These are phyloP conservation scores for Opisthocomus hoazin DNA, from an alignment of 2,113 vertebrate genomes.

Conservation along the genomic window DNA sequence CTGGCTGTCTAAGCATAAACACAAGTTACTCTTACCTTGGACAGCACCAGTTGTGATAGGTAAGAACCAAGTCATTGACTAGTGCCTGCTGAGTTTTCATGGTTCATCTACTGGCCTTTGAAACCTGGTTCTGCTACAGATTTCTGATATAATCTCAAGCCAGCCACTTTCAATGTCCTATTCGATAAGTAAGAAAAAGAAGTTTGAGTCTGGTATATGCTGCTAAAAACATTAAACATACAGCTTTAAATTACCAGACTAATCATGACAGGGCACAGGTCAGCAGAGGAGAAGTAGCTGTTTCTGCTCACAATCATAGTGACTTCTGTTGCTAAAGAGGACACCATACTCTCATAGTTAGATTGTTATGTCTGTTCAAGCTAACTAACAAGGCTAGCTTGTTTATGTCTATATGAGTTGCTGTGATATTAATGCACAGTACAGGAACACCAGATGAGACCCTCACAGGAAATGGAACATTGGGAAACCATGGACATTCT, in stretches of 20 bases:
- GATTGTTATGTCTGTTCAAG: neutral
- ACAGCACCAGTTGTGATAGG: constrained; percentile 4
- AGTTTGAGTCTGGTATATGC: rapidly evolving
- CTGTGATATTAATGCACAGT: neutral
- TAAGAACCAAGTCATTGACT: neutral
- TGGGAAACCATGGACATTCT: neutral
- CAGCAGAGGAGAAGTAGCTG: neutral
- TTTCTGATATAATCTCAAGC: neutral
- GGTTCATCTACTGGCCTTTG: neutral
- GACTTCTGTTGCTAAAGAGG: neutral
- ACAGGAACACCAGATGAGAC: neutral
- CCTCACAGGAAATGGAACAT: neutral
- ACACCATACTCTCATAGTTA: neutral
- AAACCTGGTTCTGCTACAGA: neutral
- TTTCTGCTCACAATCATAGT: neutral
- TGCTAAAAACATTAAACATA: neutral
- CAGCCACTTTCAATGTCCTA: neutral
- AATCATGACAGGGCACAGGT: neutral
- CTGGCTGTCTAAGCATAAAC: neutral
- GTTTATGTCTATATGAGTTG: neutral
- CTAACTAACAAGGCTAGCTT: neutral
- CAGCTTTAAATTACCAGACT: neutral
- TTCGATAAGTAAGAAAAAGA: neutral
- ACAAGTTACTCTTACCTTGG: constrained; percentile 8
- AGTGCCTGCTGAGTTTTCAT: neutral